Percentiles rank a stretch among this genome's conserved stretches.
These are phyloP conservation scores for Dinothrombium tinctorium DNA, from an alignment of 1,140 invertebrate species.

Conservation along the genomic window DNA sequence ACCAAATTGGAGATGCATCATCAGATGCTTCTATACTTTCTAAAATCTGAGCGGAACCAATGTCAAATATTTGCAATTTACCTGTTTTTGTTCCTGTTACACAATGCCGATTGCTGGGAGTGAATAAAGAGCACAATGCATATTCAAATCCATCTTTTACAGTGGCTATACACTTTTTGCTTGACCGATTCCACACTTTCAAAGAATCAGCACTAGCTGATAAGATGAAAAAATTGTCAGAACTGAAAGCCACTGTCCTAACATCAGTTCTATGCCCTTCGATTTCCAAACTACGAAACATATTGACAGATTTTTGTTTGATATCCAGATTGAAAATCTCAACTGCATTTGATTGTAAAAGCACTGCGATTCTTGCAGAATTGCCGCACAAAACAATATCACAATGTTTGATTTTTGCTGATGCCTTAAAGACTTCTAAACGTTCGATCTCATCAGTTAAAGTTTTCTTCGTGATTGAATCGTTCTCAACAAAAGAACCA, in stretches of 20 bases:
- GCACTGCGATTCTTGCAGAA: conserved; percentile 21
- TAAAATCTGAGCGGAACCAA: conserved; percentile 44
- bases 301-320: conserved; percentile 24
- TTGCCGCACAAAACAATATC: conserved; percentile 38
- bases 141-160: conserved; percentile 31
- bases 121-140: conserved; percentile 49
- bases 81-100: conserved; percentile 70
- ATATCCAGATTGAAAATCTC: conserved; percentile 18
- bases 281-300: conserved; percentile 36
- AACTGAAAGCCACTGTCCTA: conserved; percentile 59
- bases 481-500: neutral
- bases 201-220: conserved; percentile 61
- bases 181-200: conserved; percentile 76
- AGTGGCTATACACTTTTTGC: conserved; percentile 56
- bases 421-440: conserved; percentile 35
- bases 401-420: conserved; percentile 40
- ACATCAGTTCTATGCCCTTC: conserved; percentile 73
- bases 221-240: conserved; percentile 49
- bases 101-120: conserved; percentile 71
- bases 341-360: conserved; percentile 26
- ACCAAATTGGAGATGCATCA: conserved; percentile 38
- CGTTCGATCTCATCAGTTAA: conserved; percentile 43
- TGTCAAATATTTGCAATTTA: conserved; percentile 59
- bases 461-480: neutral
- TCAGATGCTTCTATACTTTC: conserved; percentile 40